Conservation (phyloP, 2,888 invertebrate species). For the Drosophila nr. medialis region DNA sequence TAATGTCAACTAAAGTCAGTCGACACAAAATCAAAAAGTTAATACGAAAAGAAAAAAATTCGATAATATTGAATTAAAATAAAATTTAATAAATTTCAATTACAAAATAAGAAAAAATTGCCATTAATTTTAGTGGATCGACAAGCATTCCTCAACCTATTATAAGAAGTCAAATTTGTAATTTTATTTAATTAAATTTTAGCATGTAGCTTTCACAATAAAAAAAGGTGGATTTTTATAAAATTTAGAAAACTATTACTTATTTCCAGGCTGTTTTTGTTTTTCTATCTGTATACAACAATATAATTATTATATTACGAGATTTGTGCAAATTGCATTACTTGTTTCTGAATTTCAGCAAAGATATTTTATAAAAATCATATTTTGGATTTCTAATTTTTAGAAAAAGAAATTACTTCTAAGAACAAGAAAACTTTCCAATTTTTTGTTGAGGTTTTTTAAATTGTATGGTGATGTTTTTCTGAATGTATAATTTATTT, state of each 20-base stretch:
- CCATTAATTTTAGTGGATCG: neutral
- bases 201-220: neutral
- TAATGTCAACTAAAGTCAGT: neutral
- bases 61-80: neutral
- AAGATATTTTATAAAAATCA: neutral
- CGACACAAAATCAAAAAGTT: neutral
- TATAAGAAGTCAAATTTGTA: neutral
- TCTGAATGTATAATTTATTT: neutral
- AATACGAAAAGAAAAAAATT: conserved; percentile 10
- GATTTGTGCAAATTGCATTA: no score
- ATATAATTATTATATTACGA: neutral
- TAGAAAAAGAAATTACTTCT: neutral
- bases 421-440: neutral
- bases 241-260: neutral
- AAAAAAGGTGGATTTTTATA: neutral
- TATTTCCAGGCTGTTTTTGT: neutral
- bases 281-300: neutral
- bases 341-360: neutral
- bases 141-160: neutral
- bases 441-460: neutral
- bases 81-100: neutral
- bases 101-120: neutral
- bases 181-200: neutral
- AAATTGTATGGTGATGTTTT: neutral
- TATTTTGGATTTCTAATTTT: neutral